Conservation (phyloP, 2,888 invertebrate species). For the Thumatha senex region DNA sequence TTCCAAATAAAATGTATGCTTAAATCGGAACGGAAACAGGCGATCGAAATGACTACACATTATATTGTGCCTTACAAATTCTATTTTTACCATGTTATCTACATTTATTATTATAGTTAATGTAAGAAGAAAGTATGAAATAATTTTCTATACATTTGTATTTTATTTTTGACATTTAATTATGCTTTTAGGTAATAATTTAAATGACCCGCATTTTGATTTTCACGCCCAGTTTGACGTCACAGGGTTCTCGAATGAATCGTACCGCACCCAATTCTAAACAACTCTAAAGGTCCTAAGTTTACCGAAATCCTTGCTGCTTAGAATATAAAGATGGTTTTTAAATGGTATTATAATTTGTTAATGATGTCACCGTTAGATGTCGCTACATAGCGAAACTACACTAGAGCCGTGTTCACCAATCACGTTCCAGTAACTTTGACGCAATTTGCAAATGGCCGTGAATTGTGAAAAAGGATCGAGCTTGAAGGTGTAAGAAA, state of each 20-base stretch:
- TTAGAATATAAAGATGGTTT: conserved; percentile 23
- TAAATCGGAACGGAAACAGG: conserved; percentile 16
- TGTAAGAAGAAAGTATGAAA: no score
- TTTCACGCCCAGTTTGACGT: conserved; percentile 84
- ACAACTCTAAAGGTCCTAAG: conserved; percentile 49
- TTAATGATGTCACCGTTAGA: conserved; percentile 49
- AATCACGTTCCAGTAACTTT: conserved; percentile 77
- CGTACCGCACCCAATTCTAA: conserved; percentile 77
- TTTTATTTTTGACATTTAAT: not conserved
- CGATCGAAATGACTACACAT: conserved; percentile 20
- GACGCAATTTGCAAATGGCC: conserved; percentile 85
- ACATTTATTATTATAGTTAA: not conserved
- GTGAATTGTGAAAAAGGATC: conserved; percentile 82
- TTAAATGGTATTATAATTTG: conserved; percentile 41
- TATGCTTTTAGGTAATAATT: not conserved
- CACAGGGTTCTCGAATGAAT: conserved; percentile 75
- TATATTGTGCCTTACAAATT: not conserved
- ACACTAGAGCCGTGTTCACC: conserved; percentile 72
- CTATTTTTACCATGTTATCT: not conserved
- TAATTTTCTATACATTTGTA: not conserved
- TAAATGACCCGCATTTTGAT: conserved; percentile 50
- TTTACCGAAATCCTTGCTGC: conserved; percentile 23
- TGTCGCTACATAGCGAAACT: conserved; percentile 53
- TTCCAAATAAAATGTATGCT: no score
- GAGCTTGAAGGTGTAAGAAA: conserved; percentile 78